phyloP scores from a whole-genome alignment of 2,888 invertebrate genomes.

The Platynereis dumerilii region DNA sequence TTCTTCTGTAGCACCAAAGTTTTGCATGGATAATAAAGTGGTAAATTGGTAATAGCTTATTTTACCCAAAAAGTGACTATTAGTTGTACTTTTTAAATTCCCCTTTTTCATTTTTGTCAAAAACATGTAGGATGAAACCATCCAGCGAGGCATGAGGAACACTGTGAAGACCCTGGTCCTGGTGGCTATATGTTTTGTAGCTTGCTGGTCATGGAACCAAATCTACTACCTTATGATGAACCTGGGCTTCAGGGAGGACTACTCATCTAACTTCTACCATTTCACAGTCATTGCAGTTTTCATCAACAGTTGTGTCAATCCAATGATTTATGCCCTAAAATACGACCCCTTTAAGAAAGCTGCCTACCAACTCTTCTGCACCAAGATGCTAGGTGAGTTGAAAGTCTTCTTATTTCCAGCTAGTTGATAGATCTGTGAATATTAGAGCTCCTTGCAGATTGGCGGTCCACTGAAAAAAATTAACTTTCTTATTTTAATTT shows the following conservation, averaged over 20 bases:
- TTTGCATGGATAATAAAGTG: too few relatives aligned
- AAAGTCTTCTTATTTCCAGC: too few relatives aligned
- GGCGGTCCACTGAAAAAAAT: too few relatives aligned
- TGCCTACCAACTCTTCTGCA: conserved; percentile 24
- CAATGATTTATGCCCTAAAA: conserved; percentile 32
- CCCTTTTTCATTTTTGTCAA: too few relatives aligned
- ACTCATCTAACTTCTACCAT: conserved; percentile 28
- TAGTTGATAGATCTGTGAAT: too few relatives aligned
- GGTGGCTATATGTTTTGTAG: conserved; percentile 27
- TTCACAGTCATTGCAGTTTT: conserved; percentile 33
- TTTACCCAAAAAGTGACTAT: too few relatives aligned
- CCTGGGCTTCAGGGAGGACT: conserved; percentile 26
- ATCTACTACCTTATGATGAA: conserved; percentile 35
- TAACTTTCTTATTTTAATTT: too few relatives aligned
- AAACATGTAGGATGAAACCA: conserved; percentile 12
- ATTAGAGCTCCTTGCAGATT: too few relatives aligned
- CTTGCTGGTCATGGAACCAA: conserved; percentile 35
- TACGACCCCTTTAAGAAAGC: conserved; percentile 35
- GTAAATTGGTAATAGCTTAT: too few relatives aligned
- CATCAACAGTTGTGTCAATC: conserved; percentile 35
- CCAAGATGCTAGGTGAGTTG: too few relatives aligned
- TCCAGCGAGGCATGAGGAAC: conserved; percentile 24
- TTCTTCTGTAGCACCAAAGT: too few relatives aligned
- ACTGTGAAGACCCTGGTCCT: conserved; percentile 33
- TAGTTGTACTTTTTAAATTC: too few relatives aligned